Conservation (phyloP, 2,888 invertebrate species). For the Anodontia alba region DNA sequence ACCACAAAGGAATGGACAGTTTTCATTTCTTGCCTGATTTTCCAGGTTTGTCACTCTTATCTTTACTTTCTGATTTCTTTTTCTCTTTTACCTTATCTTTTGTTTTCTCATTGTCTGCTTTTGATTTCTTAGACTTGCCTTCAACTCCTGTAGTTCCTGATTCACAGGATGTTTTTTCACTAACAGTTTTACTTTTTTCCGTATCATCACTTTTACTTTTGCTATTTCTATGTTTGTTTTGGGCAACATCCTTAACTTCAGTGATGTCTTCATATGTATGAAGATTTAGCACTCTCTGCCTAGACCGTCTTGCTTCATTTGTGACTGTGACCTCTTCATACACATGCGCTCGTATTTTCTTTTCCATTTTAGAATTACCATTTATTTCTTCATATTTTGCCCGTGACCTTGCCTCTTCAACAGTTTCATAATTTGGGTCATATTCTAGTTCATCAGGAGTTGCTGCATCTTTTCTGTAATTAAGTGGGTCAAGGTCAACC, state of each 20-base stretch:
- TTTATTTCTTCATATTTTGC: constrained; percentile 60
- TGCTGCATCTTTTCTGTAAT: constrained; percentile 9
- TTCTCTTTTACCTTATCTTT: constrained; percentile 44
- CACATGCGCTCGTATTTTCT: constrained; percentile 47
- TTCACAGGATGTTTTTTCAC: background rate
- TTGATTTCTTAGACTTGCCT: constrained; percentile 45
- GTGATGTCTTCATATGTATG: constrained; percentile 79
- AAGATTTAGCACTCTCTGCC: constrained; percentile 68
- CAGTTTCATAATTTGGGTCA: constrained; percentile 79
- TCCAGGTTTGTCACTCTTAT: constrained; percentile 12
- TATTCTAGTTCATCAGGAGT: constrained; percentile 31
- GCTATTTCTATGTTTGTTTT: background rate
- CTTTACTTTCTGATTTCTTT: constrained; percentile 49
- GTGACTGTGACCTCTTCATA: constrained; percentile 73
- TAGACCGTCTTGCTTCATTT: constrained; percentile 56
- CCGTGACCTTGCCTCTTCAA: constrained; percentile 77
- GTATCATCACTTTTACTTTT: constrained; percentile 16
- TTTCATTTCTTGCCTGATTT: constrained; percentile 6
- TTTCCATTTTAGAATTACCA: constrained; percentile 38
- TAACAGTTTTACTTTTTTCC: constrained; percentile 27
- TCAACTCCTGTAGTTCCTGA: background rate
- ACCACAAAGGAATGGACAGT: too few species aligned
- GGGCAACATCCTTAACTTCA: constrained; percentile 64
- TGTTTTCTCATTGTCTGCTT: constrained; percentile 44
- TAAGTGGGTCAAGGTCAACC: constrained; percentile 41